phyloP scores from a whole-genome alignment of 1,140 invertebrate species.

The Achatina immaculata region DNA sequence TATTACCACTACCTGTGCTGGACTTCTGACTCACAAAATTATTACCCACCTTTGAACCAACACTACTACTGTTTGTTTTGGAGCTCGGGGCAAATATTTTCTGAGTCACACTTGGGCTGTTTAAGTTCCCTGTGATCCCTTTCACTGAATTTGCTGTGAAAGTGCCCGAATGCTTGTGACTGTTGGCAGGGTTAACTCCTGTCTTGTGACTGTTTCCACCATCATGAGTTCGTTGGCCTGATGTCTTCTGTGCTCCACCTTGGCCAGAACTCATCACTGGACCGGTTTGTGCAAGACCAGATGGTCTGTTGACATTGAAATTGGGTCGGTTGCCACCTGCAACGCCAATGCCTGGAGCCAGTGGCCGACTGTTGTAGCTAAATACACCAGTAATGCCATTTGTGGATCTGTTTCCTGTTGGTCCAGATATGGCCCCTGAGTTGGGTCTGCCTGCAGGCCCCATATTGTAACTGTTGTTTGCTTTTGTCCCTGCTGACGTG shows the following conservation, averaged over 20 bases:
- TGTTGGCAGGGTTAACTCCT: not conserved
- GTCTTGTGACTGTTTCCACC: slow-evolving; percentile 13
- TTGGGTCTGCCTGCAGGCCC: slow-evolving; percentile 33
- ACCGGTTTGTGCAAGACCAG: slow-evolving; percentile 13
- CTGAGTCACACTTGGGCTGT: slow-evolving; percentile 5
- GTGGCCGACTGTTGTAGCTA: slow-evolving; percentile 27
- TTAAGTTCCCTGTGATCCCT: slow-evolving; percentile 6
- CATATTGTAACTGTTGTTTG: slow-evolving; percentile 33
- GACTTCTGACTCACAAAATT: not conserved
- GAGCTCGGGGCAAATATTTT: not conserved
- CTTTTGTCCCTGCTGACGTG: slow-evolving; percentile 23
- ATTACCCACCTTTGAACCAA: not conserved
- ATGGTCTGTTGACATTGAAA: slow-evolving; percentile 18
- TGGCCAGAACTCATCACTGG: slow-evolving; percentile 9
- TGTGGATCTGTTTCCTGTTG: slow-evolving; percentile 13
- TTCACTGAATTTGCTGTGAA: slow-evolving; percentile 3
- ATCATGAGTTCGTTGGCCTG: not conserved
- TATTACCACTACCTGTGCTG: not conserved
- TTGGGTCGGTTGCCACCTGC: not conserved
- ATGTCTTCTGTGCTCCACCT: not conserved
- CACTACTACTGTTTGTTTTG: slow-evolving; percentile 20
- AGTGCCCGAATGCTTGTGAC: slow-evolving; percentile 9
- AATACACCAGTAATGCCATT: not conserved
- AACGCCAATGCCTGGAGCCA: not conserved
- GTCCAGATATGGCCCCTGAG: not conserved